Evolutionary conservation across 1,140 invertebrate genomes (phyloP).

Genomic region (Pogonomyrmex californicus): DNA sequence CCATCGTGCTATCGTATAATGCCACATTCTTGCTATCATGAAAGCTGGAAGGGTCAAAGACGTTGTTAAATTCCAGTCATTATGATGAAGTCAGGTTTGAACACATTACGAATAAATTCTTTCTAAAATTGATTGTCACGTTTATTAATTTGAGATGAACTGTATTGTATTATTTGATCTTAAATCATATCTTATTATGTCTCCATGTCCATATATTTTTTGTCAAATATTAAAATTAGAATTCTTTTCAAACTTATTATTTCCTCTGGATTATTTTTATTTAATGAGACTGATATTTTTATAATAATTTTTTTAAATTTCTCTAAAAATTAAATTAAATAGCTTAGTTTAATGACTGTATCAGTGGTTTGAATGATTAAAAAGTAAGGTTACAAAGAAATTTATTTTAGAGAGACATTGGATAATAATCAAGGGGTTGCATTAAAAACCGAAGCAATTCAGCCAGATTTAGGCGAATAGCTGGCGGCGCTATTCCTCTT

Average conservation of each 20-base stretch:
- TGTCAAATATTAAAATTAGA: not conserved
- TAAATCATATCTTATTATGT: no score
- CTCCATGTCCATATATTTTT: not conserved
- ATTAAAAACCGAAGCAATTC: conserved; percentile 38
- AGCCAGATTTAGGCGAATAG: conserved; percentile 17
- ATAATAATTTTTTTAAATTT: not conserved
- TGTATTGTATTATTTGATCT: not conserved
- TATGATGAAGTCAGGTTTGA: not conserved
- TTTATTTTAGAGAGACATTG: conserved; percentile 3
- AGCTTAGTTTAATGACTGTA: not conserved
- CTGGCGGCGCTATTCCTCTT: conserved; percentile 13
- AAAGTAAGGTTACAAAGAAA: conserved; percentile 38
- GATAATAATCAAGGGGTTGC: not conserved
- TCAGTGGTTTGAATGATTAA: not conserved
- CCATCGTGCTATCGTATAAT: conserved; percentile 38
- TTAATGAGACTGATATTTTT: not conserved
- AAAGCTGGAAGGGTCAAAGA: not conserved
- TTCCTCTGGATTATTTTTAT: not conserved
- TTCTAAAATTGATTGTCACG: not conserved
- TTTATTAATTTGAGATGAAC: not conserved
- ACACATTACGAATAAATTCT: not conserved
- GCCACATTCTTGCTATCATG: conserved; percentile 20
- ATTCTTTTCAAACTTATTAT: not conserved
- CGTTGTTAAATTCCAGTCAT: conserved; percentile 15
- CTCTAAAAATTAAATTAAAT: not conserved